Evolutionary conservation across 2,797 vertebrate species (phyloP), one percentile per base, ranked within the genome.

Genomic region (Champsocephalus gunnari): DNA sequence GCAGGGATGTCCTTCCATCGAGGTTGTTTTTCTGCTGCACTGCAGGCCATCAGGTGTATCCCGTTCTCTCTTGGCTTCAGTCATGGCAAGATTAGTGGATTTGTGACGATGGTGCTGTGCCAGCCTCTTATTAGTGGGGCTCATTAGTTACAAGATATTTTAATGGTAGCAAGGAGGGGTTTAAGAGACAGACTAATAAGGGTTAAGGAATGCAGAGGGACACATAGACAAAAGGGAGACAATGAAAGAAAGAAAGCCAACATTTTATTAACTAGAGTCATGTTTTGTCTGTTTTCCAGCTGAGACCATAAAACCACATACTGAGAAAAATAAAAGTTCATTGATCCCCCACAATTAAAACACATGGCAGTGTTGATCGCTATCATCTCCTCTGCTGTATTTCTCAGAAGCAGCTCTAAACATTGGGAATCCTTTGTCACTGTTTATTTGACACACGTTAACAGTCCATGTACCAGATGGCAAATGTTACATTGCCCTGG

Each of bases 211-310:
- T 71, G 57, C 61, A 59, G 70, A 55, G 72, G 71, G 68, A 84
- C 85, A 77, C 73, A 74, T 57, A 68, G 62, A 73, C 71, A 72
- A 75, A 82, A 43, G 58, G 71, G 69, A 77, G 56, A 34, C 70
- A 86, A 66, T 32, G 56, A 87, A 82, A 53, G 73, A 70, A 79
- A 84, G 71, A 82, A 80, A 73, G 61, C 1, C 54, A 55, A 44
- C 82, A 71, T 88, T 91, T 85, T 91, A 93, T 90, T 65, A 88
- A 88, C 85, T 90, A 83, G 88, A 89, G 85, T 92, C 78, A 84
- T 89, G 90, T 92, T 91, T 82, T 87, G 89, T 89, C 84, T 90
- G 87, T 85, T 82, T 65, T 91, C 89, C 89, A 93, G 89, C 89
- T 90, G 90, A 89, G 88, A 84, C 87, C 87, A 84, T 80, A 83